Evolutionary conservation across 2,888 invertebrate genomes (phyloP), one percentile per base, ranked within the genome.

Genomic region (Arrhopalites spinosus): DNA sequence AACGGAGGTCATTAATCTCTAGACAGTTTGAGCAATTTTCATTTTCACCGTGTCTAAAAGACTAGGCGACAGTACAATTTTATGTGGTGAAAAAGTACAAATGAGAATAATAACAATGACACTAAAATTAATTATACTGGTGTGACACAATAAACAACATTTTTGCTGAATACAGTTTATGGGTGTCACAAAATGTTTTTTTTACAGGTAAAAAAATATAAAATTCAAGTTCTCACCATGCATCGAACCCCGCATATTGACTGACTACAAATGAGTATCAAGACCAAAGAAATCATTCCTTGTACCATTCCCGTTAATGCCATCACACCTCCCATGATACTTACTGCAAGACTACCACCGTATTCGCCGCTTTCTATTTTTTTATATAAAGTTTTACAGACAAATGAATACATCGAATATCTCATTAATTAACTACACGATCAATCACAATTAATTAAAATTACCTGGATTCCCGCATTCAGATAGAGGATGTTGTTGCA

Each of bases 201-300:
- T n/a, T n/a, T n/a, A n/a, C n/a, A n/a, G n/a, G 36, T 36, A 36
- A 3, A 36, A 36, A 36, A 7, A 7, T 36, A 11, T 3, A 36
- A 36, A 36, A 36, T 43, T n/a, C 36, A 68, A 59, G 8, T 29
- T 59, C 75, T 78, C 73, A 81, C 82, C 82, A 82, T 82, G 79
- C 81, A 82, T 15, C 80, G 77, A 61, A 81, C 79, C 30, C 82
- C 82, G 73, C 81, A 81, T 53, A 82, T 81, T 2, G 79, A 73
- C 61, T 81, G 81, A 15, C 79, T 77, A 73, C 80, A 81, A 69
- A 82, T 80, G 67, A 82, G 79, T 36, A 80, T 77, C 45, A 82
- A 74, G 59, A 81, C 78, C 23, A 81, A 78, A 30, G 80, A 78
- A 45, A 80, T 73, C 43, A 82, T 73, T 45, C 79, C 79, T 77